phyloP scores from a whole-genome alignment of 2,888 invertebrate species.

The Drosophila emarginata region DNA sequence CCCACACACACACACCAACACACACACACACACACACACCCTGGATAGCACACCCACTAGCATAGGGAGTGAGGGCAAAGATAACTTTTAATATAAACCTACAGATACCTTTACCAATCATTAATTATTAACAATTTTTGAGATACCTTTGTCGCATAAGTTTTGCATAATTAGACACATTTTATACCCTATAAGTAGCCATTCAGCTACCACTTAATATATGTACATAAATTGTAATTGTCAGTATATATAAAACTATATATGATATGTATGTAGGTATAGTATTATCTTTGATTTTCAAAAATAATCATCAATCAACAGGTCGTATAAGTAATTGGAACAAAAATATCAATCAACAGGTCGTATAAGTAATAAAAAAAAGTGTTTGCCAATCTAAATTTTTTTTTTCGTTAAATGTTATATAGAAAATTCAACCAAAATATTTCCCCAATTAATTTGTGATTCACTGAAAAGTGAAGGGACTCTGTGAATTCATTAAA shows the following conservation, averaged over 20 bases:
- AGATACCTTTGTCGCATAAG: background rate
- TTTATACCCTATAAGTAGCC: background rate
- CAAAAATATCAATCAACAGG: background rate
- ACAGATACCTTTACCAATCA: background rate
- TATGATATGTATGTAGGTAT: too few species aligned
- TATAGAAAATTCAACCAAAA: too few species aligned
- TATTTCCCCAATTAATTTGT: background rate
- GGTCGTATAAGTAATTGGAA: background rate
- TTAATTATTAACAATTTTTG: background rate
- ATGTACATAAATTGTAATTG: too few species aligned
- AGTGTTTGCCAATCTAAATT: too few species aligned
- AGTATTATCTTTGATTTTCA: too few species aligned
- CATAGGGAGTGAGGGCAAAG: background rate
- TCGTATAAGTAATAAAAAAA: background rate
- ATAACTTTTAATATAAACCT: background rate
- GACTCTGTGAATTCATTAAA: background rate
- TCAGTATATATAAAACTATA: too few species aligned
- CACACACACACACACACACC: background rate
- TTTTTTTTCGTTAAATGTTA: too few species aligned
- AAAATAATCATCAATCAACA: background rate
- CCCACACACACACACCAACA: conserved; percentile 1
- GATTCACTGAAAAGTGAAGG: background rate
- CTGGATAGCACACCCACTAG: too few species aligned
- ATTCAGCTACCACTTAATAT: too few species aligned
- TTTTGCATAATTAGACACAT: background rate